A percentile compares a stretch with the other conserved stretches of the same genome.
Evolutionary conservation across 2,888 invertebrate species (phyloP).

Genomic region (Diarsia mendica): DNA sequence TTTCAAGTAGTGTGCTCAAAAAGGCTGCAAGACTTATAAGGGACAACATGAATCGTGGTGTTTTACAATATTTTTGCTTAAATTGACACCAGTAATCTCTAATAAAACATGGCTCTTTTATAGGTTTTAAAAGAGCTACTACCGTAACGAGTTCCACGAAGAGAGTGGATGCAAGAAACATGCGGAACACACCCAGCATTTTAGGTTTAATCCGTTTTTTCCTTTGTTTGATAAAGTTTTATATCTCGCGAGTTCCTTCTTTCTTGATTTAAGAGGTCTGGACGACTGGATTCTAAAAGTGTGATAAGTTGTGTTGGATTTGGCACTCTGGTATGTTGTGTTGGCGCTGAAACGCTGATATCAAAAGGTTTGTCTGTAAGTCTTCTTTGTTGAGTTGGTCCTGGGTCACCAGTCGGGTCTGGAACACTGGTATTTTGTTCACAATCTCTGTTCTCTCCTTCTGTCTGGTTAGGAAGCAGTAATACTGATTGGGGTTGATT

Average conservation of each 20-base stretch:
- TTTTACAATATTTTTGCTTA: constrained; percentile 58
- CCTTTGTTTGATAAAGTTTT: background rate
- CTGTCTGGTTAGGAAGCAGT: constrained; percentile 6
- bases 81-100: constrained; percentile 76
- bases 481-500: constrained; percentile 22
- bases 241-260: background rate
- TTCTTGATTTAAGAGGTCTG: background rate
- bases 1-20: constrained; percentile 72
- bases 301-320: background rate
- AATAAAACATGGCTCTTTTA: constrained; percentile 74
- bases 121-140: constrained; percentile 77
- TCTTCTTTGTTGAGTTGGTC: background rate
- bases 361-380: no score
- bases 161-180: constrained; percentile 67
- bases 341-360: background rate
- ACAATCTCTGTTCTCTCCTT: background rate
- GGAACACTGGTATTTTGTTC: background rate
- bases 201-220: constrained; percentile 22
- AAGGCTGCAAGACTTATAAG: constrained; percentile 62
- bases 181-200: constrained; percentile 79
- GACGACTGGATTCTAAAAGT: background rate
- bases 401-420: background rate
- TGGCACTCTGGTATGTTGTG: background rate
- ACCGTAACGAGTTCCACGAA: constrained; percentile 74
- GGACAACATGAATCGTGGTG: constrained; percentile 64